These are phyloP conservation scores for Lycorma delicatula DNA, from an alignment of 1,140 invertebrate genomes.

Conservation along the genomic window DNA sequence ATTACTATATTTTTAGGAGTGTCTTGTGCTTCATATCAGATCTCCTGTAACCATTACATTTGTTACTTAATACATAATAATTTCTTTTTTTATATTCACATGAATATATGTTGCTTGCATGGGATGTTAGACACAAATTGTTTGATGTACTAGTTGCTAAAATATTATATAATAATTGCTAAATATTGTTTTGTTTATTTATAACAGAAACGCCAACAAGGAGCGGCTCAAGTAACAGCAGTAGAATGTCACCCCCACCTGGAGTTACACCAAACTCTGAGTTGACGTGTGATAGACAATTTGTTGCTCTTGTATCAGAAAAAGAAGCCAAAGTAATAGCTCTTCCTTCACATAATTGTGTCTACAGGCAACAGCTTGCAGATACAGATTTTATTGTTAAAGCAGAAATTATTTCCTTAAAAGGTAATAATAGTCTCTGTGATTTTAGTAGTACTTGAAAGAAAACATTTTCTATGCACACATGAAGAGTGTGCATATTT, in stretches of 20 bases:
- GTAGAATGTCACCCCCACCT: conserved; percentile 66
- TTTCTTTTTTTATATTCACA: too few species aligned
- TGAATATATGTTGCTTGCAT: too few species aligned
- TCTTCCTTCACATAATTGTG: conserved; percentile 87
- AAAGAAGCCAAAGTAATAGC: conserved; percentile 91
- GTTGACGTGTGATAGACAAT: conserved; percentile 71
- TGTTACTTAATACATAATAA: too few species aligned
- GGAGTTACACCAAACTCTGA: conserved; percentile 38
- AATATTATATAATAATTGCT: too few species aligned
- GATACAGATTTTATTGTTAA: conserved; percentile 88
- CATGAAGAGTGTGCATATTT: not conserved
- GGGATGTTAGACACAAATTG: too few species aligned
- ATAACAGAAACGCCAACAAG: conserved; percentile 56
- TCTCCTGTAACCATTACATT: too few species aligned
- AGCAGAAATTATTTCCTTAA: conserved; percentile 85
- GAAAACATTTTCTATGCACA: too few species aligned
- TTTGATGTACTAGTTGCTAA: too few species aligned
- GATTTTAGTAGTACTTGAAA: not conserved
- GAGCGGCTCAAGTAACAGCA: conserved; percentile 43
- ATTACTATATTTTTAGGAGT: too few species aligned
- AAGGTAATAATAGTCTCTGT: conserved; percentile 51
- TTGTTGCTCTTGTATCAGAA: conserved; percentile 86
- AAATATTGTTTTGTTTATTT: too few species aligned
- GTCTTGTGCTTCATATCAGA: too few species aligned
- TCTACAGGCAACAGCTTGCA: conserved; percentile 74